phyloP scores from a whole-genome alignment of 1,140 invertebrate species.

The Drosophila murphyi region DNA sequence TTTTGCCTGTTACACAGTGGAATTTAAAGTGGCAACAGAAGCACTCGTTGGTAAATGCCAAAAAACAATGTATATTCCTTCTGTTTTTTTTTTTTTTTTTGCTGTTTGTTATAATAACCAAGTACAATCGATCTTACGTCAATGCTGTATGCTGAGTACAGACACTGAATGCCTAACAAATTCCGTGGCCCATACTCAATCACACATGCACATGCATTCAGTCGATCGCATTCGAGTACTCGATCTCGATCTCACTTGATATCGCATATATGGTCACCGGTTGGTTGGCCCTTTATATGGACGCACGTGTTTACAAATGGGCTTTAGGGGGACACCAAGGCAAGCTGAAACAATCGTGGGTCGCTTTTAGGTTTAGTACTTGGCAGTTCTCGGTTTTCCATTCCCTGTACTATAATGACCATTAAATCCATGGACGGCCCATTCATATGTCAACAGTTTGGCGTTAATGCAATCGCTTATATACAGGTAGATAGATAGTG shows the following conservation, averaged over 20 bases:
- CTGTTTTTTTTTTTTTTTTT: conserved; percentile 5
- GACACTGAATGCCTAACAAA: conserved; percentile 9
- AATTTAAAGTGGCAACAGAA: conserved; percentile 73
- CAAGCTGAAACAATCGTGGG: conserved; percentile 2
- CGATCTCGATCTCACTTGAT: conserved; percentile 13
- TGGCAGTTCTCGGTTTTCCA: conserved; percentile 9
- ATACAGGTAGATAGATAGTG: conserved; percentile 6
- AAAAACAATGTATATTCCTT: conserved; percentile 31
- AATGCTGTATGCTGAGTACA: conserved; percentile 47
- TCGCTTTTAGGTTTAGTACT: neutral
- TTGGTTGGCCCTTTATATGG: conserved; percentile 21
- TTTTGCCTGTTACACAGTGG: conserved; percentile 58
- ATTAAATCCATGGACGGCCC: conserved; percentile 24
- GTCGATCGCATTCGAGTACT: conserved; percentile 5
- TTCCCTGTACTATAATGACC: conserved; percentile 11
- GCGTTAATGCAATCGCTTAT: conserved; percentile 8
- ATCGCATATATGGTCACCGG: conserved; percentile 16
- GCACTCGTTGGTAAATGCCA: conserved; percentile 41
- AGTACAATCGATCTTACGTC: conserved; percentile 69
- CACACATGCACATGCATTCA: conserved; percentile 35
- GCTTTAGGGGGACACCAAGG: neutral
- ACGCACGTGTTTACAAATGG: conserved; percentile 15
- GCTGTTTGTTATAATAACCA: conserved; percentile 27
- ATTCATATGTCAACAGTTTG: conserved; percentile 19
- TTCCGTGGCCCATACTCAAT: conserved; percentile 10